These are phyloP conservation scores for Valencia hispanica DNA, from an alignment of 2,797 vertebrate species.

Conservation along the genomic window DNA sequence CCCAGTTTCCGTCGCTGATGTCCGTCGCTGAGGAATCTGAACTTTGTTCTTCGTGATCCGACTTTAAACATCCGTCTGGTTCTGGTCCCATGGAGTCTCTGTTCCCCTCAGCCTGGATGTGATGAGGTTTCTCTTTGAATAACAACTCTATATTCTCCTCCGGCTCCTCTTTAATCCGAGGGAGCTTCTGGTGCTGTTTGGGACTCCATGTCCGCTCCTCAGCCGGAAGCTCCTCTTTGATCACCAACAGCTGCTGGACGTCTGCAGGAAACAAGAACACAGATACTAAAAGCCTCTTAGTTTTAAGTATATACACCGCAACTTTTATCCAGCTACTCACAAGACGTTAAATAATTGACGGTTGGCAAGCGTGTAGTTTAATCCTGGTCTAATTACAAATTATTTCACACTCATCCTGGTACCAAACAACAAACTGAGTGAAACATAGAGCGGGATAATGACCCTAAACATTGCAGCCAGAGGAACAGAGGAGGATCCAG, in stretches of 20 bases:
- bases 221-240: constrained; percentile 12
- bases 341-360: neutral
- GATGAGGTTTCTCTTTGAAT: constrained; percentile 9
- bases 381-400: neutral
- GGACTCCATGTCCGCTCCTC: neutral
- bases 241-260: neutral
- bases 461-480: too few relatives aligned
- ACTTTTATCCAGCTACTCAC: neutral
- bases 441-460: too few relatives aligned
- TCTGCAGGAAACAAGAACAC: constrained; percentile 3
- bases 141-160: constrained; percentile 3
- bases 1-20: constrained; percentile 18
- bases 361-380: too few relatives aligned
- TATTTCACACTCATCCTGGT: neutral
- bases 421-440: neutral
- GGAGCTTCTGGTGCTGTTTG: neutral
- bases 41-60: neutral
- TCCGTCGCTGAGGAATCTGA: constrained; percentile 14
- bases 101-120: neutral
- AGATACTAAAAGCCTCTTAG: neutral
- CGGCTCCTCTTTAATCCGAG: constrained; percentile 17
- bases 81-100: neutral
- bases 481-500: too few relatives aligned
- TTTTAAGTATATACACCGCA: neutral
- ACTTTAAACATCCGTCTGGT: neutral